Evolutionary conservation across 2,797 vertebrate genomes (phyloP), one percentile per base, ranked within the genome.

Genomic region (Nannoperca australis): DNA sequence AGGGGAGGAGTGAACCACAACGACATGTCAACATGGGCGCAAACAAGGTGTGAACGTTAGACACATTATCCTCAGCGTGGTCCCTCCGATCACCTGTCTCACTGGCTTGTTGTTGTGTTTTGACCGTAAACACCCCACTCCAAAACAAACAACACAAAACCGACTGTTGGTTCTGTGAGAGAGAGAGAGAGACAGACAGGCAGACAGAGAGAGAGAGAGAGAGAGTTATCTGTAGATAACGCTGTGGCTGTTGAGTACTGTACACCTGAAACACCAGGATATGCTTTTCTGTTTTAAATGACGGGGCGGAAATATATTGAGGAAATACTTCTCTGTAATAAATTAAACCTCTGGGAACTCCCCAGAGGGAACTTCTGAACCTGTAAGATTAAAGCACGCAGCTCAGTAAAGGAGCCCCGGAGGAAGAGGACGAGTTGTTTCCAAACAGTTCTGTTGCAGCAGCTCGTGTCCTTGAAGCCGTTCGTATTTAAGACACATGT

Each of bases 301-400:
- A 7, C 0, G 15, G 13, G 24, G 9, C 47, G 2, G 3, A 38
- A 13, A 56, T 7, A 11, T 3, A 13, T 42, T 7, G 17, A 64
- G 66, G 67, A 81, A 55, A 32, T 61, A n/a, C 7, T 17, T 70
- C 1, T 44, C 13, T 66, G 59, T 20, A 17, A 24, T 5, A 0
- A 49, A 24, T 30, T 4, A 38, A 65, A 13, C 5, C 6, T 0
- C 14, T 24, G 70, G 71, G 70, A 60, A 55, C 80, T 72, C 24
- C 70, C 15, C 17, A 2, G 6, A 14, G 27, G 24, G 13, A 47
- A 20, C 36, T 50, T 62, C 10, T 65, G 11, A 59, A 70, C 13
- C 36, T 68, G 24, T 7, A n/a, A 22, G 15, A 42, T 30, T 30
- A 49, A 30, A 60, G 49, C 12, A 12, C 14, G 12, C 30, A 22